Conservation (phyloP, 2,797 vertebrate genomes). For the Pseudochirops cupreus region DNA sequence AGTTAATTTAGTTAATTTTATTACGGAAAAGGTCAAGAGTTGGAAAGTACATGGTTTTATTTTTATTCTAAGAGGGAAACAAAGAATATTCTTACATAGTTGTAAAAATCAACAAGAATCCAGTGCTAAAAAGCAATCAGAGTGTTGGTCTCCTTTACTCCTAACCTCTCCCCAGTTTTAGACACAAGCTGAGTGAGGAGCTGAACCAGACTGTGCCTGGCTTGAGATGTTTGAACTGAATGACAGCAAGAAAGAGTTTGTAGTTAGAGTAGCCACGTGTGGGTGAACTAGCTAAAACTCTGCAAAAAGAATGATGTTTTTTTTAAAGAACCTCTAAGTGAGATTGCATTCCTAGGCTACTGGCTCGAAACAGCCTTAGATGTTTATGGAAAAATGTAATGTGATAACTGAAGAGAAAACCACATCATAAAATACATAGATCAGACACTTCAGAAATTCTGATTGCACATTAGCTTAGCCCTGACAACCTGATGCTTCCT, state of each 20-base stretch:
- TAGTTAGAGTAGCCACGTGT: too few relatives aligned
- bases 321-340: not conserved
- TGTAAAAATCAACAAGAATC: constrained; percentile 45
- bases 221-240: not conserved
- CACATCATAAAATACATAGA: not conserved
- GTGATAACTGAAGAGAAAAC: not conserved
- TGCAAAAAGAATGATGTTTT: not conserved
- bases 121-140: constrained; percentile 10
- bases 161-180: not conserved
- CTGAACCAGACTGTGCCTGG: not conserved
- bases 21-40: not conserved
- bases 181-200: not conserved
- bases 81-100: constrained; percentile 33
- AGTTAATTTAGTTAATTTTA: constrained; percentile 4
- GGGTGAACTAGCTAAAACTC: not conserved
- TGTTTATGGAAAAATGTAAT: not conserved
- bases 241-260: not conserved
- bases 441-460: not conserved
- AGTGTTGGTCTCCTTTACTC: not conserved
- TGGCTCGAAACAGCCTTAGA: not conserved
- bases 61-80: constrained; percentile 4
- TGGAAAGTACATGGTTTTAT: constrained; percentile 6
- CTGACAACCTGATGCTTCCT: not conserved
- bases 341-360: not conserved
- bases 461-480: not conserved